Conservation (phyloP, 2,797 vertebrate species). For the Megaceryle alcyon region DNA sequence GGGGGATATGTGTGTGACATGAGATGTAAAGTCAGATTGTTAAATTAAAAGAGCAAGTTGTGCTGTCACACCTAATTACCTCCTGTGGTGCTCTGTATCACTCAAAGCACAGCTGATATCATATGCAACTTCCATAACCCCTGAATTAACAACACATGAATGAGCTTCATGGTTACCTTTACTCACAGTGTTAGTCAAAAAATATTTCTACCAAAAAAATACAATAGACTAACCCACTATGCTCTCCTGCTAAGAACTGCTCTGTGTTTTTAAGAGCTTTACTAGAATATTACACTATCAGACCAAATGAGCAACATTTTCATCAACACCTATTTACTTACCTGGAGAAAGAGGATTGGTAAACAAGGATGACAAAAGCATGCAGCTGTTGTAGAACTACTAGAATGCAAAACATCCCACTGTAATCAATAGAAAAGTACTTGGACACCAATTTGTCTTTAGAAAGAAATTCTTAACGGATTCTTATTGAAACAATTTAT, state of each 20-base stretch:
- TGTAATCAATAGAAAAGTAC: not conserved
- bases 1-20: not conserved
- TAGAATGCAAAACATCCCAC: not conserved
- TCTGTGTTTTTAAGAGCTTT: not conserved
- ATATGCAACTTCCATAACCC: not conserved
- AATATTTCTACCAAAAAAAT: not conserved
- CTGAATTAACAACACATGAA: not conserved
- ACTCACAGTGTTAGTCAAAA: not conserved
- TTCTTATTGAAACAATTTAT: not conserved
- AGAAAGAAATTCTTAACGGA: not conserved
- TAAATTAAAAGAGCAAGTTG: not conserved
- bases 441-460: not conserved
- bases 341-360: not conserved
- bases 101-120: not conserved
- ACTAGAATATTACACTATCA: not conserved
- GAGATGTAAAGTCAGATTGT: not conserved
- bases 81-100: not conserved
- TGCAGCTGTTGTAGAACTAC: not conserved
- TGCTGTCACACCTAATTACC: not conserved
- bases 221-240: not conserved
- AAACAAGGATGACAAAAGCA: not conserved
- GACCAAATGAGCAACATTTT: not conserved
- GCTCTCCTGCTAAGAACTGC: rapidly evolving
- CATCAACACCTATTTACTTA: not conserved
- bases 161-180: not conserved